Conservation (phyloP, 1,140 invertebrate species). For the Drosophila oshimai region DNA sequence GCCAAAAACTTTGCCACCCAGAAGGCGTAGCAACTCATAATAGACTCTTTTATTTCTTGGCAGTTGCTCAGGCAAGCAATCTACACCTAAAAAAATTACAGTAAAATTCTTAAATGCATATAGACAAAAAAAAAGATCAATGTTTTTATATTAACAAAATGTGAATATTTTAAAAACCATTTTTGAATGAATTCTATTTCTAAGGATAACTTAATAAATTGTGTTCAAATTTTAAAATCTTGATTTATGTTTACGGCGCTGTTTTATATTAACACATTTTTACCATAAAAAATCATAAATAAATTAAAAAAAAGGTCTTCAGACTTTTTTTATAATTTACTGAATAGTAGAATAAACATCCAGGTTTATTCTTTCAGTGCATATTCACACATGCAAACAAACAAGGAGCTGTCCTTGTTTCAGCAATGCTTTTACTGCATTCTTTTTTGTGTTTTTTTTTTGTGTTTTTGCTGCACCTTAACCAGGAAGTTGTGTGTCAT, state of each 20-base stretch:
- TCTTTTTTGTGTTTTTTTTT: slow-evolving; percentile 14
- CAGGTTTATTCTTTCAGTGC: background rate
- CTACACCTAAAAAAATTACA: background rate
- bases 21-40: slow-evolving; percentile 54
- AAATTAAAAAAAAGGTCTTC: no score
- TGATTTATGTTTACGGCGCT: no score
- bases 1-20: slow-evolving; percentile 30
- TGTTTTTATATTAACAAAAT: no score
- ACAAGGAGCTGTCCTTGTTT: slow-evolving; percentile 26
- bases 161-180: background rate
- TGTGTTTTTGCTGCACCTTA: slow-evolving; percentile 41
- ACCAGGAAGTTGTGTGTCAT: slow-evolving; percentile 73
- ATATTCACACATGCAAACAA: background rate
- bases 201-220: no score
- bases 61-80: slow-evolving; percentile 23
- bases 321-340: background rate
- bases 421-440: slow-evolving; percentile 6
- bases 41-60: slow-evolving; percentile 48
- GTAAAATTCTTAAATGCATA: background rate
- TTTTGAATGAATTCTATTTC: no score
- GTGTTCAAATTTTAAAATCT: no score
- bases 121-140: background rate
- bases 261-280: no score
- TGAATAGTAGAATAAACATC: no score
- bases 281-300: no score